Evolutionary conservation across 23 tunicate genomes (phyloP), one percentile per base, ranked within the genome.

Genomic region (Oikopleura vanhoeffeni): DNA sequence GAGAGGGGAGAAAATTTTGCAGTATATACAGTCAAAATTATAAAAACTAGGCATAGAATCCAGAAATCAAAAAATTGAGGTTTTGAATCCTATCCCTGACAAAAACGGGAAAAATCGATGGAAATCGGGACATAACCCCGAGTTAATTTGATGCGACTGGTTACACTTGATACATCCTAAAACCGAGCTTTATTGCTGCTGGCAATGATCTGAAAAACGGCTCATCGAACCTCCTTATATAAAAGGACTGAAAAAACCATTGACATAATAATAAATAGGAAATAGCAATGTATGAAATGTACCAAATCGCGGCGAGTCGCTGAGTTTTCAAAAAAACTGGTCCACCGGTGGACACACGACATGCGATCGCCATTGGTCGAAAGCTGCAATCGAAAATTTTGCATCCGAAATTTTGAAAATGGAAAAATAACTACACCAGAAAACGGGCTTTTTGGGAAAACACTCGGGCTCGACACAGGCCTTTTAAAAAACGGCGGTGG

Each of bases 121-220:
- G n/a, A n/a, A n/a, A n/a, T n/a, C n/a, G n/a, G n/a, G n/a, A n/a
- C n/a, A n/a, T n/a, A n/a, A n/a, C n/a, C n/a, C n/a, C n/a, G n/a
- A n/a, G n/a, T 49, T 49, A 71, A 71, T 71, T 71, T 71, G 79
- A 71, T 13, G 35, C 79, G 35, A 18, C 3, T 18, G 79, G 79
- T 18, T 30, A 13, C 79, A 18, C 38, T 71, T 71, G 34, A 71
- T 18, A 71, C 79, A 71, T 30, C 35, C 79, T 71, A 71, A 71
- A 33, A 71, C 79, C 79, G 79, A 71, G 79, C 79, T 71, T 71
- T 71, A 71, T 30, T 18, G 38, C 79, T 71, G 4, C 27, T 71
- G 38, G 27, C 35, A 30, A 71, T 71, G 79, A 71, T 38, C 38
- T 30, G 36, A 71, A 30, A 71, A 71, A 71, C 34, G 79, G 38